Conservation (phyloP, 2,113 vertebrate species). For the Bettongia penicillata region DNA sequence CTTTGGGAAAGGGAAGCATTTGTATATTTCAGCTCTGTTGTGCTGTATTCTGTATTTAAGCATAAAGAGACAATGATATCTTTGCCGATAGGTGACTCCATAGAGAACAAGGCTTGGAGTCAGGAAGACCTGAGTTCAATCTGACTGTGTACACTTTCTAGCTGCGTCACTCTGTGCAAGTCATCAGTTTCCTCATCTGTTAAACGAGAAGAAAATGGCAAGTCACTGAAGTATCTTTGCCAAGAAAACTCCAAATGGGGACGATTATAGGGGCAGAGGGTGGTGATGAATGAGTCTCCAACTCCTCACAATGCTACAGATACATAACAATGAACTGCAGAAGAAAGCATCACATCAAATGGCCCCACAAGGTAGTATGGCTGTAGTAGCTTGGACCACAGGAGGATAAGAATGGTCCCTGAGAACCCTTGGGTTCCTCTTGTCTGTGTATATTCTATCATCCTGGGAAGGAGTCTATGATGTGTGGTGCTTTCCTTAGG, state of each 20-base stretch:
- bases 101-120: not conserved
- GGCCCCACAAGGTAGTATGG: too few species aligned
- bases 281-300: too few species aligned
- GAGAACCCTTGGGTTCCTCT: too few species aligned
- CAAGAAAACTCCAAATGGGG: not conserved
- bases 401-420: too few species aligned
- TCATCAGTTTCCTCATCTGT: not conserved
- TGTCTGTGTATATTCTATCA: too few species aligned
- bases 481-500: too few species aligned
- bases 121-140: not conserved
- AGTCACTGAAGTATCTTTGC: not conserved
- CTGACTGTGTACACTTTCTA: not conserved
- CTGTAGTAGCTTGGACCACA: too few species aligned
- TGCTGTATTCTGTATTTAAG: not conserved
- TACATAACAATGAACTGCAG: too few species aligned
- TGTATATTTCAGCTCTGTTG: not conserved
- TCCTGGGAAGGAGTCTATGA: too few species aligned
- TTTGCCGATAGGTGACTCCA: not conserved
- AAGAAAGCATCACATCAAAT: too few species aligned
- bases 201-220: not conserved
- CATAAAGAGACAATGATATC: not conserved
- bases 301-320: too few species aligned
- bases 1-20: not conserved
- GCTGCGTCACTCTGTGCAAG: not conserved
- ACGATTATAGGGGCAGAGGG: too few species aligned